Conservation (phyloP, 2,113 vertebrate genomes). For the Sialia sialis region DNA sequence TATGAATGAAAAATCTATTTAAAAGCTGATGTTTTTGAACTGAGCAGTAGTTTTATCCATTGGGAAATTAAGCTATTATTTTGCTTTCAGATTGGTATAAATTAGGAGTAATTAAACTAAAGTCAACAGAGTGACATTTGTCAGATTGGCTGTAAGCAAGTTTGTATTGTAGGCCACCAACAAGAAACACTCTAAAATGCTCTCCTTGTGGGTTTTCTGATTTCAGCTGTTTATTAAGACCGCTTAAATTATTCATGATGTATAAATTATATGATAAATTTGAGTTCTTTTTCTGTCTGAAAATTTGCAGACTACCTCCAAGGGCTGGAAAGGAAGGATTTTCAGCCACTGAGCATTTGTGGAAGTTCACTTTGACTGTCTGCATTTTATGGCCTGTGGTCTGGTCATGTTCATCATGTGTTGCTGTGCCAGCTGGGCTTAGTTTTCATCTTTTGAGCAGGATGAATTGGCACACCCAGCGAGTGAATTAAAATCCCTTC, state of each 20-base stretch:
- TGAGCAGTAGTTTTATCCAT: not conserved
- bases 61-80: conserved; percentile 2
- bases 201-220: not conserved
- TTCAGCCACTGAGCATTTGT: not conserved
- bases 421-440: not conserved
- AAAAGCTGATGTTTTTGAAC: not conserved
- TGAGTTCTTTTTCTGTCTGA: not conserved
- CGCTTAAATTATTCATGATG: conserved; percentile 3
- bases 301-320: not conserved
- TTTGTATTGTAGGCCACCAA: not conserved
- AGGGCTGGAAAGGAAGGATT: not conserved
- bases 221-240: not conserved
- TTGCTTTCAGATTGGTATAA: not conserved
- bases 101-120: not conserved
- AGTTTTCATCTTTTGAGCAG: not conserved
- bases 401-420: not conserved
- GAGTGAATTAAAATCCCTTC: not conserved
- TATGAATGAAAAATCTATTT: not conserved
- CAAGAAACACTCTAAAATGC: not conserved
- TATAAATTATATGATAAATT: not conserved
- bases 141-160: not conserved
- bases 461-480: not conserved
- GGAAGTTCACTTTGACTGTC: not conserved
- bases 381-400: not conserved
- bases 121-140: not conserved